These are phyloP conservation scores for Chamaetylas fuelleborni DNA, from an alignment of 2,113 vertebrate species.

Conservation along the genomic window DNA sequence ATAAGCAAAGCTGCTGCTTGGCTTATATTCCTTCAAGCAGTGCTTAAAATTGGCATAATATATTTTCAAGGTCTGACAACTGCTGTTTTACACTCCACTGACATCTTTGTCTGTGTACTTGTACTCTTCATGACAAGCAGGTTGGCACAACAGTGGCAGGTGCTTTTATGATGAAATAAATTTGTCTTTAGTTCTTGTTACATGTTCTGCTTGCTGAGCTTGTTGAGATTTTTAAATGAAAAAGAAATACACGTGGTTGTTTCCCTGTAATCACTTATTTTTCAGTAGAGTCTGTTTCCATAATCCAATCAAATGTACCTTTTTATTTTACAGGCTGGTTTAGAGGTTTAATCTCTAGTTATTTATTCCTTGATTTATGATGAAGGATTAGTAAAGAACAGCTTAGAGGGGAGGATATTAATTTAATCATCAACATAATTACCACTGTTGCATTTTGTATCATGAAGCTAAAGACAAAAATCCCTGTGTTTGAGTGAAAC, in stretches of 20 bases:
- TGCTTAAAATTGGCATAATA: not conserved
- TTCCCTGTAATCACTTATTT: not conserved
- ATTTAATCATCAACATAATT: slow-evolving; percentile 2
- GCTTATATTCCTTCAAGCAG: not conserved
- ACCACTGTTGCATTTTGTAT: not conserved
- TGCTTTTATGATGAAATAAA: slow-evolving; percentile 28
- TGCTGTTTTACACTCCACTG: slow-evolving; percentile 6
- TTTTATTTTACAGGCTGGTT: not conserved
- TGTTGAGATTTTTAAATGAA: not conserved
- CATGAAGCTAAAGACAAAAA: not conserved
- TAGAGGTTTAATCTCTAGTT: not conserved
- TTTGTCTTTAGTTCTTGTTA: slow-evolving; percentile 14
- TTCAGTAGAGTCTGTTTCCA: not conserved
- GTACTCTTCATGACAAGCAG: not conserved
- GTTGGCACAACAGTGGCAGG: not conserved
- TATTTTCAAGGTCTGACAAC: not conserved
- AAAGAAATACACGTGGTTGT: not conserved
- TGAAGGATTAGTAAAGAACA: not conserved
- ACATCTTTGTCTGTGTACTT: not conserved
- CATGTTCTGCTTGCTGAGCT: slow-evolving; percentile 1
- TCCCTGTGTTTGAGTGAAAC: not conserved
- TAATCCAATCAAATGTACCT: not conserved
- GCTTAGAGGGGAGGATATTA: not conserved
- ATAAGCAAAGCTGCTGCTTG: not conserved
- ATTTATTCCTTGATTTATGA: not conserved